A percentile compares a stretch with the other conserved stretches of the same genome.
Conservation (phyloP, 2,113 vertebrate genomes). For the Epinephelus cyanopodus region DNA sequence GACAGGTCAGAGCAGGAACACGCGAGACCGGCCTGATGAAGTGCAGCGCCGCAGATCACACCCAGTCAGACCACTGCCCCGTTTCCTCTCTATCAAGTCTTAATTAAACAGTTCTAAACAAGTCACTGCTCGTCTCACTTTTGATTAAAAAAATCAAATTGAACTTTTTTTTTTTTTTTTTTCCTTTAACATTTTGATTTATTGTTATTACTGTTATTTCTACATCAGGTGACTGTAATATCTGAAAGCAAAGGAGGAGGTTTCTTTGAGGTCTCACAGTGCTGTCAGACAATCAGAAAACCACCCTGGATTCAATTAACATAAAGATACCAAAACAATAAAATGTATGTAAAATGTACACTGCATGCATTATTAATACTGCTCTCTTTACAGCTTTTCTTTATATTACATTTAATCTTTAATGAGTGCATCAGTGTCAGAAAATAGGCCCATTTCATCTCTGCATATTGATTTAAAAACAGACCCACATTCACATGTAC, state of each 20-base stretch:
- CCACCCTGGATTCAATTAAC: not conserved
- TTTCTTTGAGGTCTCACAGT: not conserved
- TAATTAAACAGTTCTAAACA: not conserved
- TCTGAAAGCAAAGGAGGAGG: not conserved
- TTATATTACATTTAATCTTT: slow-evolving; percentile 8
- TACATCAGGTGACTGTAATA: not conserved
- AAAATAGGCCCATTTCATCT: not conserved
- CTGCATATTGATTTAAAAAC: not conserved
- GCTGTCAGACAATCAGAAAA: not conserved
- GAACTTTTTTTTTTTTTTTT: too few relatives aligned
- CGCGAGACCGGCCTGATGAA: not conserved
- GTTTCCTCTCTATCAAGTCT: not conserved
- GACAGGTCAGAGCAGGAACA: not conserved
- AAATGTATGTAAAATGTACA: slow-evolving; percentile 32
- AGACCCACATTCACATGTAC: not conserved
- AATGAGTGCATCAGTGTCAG: slow-evolving; percentile 10
- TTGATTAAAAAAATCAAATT: not conserved
- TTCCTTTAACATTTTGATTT: not conserved
- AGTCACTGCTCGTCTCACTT: not conserved
- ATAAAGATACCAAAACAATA: slow-evolving; percentile 12
- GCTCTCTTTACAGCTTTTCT: not conserved
- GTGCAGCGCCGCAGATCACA: not conserved
- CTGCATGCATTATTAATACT: slow-evolving; percentile 22
- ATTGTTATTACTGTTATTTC: slow-evolving; percentile 3
- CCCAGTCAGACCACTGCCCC: not conserved